These are phyloP conservation scores for Nephotettix cincticeps DNA, from an alignment of 1,140 invertebrate species.

Conservation along the genomic window DNA sequence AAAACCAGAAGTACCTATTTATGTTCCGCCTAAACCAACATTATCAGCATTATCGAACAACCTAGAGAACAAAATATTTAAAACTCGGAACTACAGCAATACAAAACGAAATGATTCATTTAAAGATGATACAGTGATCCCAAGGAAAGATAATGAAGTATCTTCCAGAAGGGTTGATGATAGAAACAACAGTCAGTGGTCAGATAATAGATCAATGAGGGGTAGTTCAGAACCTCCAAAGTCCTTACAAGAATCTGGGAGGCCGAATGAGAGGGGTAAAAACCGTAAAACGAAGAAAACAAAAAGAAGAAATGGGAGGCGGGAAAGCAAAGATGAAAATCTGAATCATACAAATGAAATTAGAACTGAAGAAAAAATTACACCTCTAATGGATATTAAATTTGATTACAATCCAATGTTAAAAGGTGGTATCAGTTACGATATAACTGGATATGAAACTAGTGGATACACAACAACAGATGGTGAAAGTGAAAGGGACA, in stretches of 20 bases:
- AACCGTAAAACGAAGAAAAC: not conserved
- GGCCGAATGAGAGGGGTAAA: not conserved
- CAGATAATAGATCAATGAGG: not conserved
- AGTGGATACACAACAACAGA: conserved; percentile 1
- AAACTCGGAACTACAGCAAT: not conserved
- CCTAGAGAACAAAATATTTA: not conserved
- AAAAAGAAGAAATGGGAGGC: not conserved
- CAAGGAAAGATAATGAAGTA: conserved; percentile 42
- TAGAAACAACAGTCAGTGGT: not conserved
- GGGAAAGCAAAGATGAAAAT: not conserved
- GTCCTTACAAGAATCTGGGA: no score
- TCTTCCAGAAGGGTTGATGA: not conserved
- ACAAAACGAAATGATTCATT: conserved; percentile 24
- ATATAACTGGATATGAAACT: conserved; percentile 1
- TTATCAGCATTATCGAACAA: conserved; percentile 47
- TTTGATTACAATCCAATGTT: conserved; percentile 6
- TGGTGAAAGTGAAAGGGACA: not conserved
- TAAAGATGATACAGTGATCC: not conserved
- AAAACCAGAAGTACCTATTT: conserved; percentile 57
- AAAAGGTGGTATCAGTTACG: not conserved
- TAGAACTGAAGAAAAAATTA: conserved; percentile 25
- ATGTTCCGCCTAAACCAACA: conserved; percentile 55
- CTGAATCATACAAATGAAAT: conserved; percentile 39
- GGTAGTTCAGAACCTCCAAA: not conserved
- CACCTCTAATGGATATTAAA: conserved; percentile 6